These are phyloP conservation scores for Trissoscelio sp. DNA, from an alignment of 2,888 invertebrate genomes.

Conservation along the genomic window DNA sequence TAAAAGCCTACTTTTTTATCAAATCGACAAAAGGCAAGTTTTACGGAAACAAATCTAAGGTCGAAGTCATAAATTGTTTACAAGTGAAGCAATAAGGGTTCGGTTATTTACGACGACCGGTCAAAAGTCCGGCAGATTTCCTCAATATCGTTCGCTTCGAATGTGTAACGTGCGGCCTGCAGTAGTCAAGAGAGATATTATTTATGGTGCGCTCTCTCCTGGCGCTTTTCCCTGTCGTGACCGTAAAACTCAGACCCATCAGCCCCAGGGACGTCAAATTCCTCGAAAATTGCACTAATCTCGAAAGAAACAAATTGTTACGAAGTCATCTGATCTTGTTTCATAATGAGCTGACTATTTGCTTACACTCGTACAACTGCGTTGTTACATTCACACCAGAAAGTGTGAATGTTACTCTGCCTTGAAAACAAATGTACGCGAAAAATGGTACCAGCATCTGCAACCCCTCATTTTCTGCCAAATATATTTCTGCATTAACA, in stretches of 20 bases:
- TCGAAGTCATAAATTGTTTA: slow-evolving; percentile 49
- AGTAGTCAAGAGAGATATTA: slow-evolving; percentile 41
- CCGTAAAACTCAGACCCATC: slow-evolving; percentile 17
- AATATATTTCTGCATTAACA: too few relatives aligned
- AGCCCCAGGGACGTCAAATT: slow-evolving; percentile 13
- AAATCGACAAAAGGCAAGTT: slow-evolving; percentile 21
- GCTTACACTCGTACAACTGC: too few relatives aligned
- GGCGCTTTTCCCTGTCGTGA: slow-evolving; percentile 21
- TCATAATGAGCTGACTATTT: too few relatives aligned
- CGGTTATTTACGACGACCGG: slow-evolving; percentile 42
- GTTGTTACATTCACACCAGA: too few relatives aligned
- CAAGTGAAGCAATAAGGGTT: slow-evolving; percentile 19
- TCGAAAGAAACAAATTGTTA: neutral
- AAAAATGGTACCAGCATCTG: too few relatives aligned
- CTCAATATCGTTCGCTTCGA: slow-evolving; percentile 8
- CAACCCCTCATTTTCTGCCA: too few relatives aligned
- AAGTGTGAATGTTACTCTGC: too few relatives aligned
- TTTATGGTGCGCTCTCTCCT: slow-evolving; percentile 42
- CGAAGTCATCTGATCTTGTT: too few relatives aligned
- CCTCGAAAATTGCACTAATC: slow-evolving; percentile 24
- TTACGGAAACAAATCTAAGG: slow-evolving; percentile 48
- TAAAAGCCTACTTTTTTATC: slow-evolving; percentile 1
- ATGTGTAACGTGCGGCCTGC: slow-evolving; percentile 52
- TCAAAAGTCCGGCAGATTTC: slow-evolving; percentile 19
- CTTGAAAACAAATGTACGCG: too few relatives aligned